These are phyloP conservation scores for Rhynchonycteris naso DNA, from an alignment of 2,797 vertebrate genomes.

Conservation along the genomic window DNA sequence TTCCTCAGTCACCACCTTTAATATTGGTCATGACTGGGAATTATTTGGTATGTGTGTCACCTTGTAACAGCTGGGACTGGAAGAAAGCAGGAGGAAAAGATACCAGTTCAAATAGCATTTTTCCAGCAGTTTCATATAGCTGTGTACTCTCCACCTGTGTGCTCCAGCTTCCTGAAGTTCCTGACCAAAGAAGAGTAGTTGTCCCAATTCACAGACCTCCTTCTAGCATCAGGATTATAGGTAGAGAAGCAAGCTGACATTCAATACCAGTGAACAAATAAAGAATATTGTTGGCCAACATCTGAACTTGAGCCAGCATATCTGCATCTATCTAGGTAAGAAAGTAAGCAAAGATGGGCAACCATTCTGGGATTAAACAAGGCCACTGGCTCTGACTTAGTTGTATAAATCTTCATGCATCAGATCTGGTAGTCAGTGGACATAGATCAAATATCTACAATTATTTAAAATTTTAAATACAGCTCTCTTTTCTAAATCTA, in stretches of 20 bases:
- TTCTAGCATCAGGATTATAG: not conserved
- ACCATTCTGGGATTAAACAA: not conserved
- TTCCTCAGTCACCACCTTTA: slow-evolving; percentile 51
- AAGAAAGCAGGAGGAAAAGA: not conserved
- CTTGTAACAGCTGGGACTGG: not conserved
- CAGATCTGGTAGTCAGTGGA: not conserved
- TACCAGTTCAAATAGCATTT: not conserved
- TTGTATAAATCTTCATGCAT: not conserved
- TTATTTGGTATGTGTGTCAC: slow-evolving; percentile 50
- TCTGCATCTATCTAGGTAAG: not conserved
- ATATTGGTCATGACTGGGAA: slow-evolving; percentile 18
- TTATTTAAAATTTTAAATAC: slow-evolving; percentile 21
- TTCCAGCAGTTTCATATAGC: slow-evolving; percentile 6
- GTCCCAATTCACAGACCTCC: not conserved
- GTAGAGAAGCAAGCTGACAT: not conserved
- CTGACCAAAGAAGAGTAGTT: not conserved
- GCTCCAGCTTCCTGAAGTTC: not conserved
- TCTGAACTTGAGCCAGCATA: not conserved
- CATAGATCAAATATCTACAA: not conserved
- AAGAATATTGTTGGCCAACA: not conserved
- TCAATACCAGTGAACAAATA: not conserved
- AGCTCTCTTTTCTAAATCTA: not conserved
- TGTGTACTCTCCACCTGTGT: not conserved
- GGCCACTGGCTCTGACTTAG: not conserved
- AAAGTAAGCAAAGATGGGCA: not conserved